Evolutionary conservation across 2,113 vertebrate species (phyloP), one percentile per base, ranked within the genome.

Genomic region (Sturnira hondurensis): DNA sequence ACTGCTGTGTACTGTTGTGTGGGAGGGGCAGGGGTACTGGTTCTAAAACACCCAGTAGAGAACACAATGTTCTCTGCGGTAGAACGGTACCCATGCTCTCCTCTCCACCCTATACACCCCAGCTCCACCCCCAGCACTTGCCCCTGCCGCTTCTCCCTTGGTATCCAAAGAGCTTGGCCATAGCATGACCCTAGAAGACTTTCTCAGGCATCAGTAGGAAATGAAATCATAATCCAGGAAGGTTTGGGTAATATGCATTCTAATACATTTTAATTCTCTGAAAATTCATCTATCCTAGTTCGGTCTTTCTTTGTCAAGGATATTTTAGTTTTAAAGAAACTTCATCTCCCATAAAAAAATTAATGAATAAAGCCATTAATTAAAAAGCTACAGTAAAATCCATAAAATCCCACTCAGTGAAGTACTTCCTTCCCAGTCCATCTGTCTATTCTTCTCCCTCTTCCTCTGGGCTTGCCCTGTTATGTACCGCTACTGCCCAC

Each of bases 271-370:
- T 81, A 95, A 28, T 70, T 63, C 7, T 84, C 38, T 77, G 54
- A 94, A 89, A 82, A 58, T 61, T 87, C 56, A 14, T 38, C 65
- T 80, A 19, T 52, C 22, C 63, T 92, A 56, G 56, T 70, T 89
- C 43, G 73, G 63, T 71, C 31, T 80, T 77, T 82, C 61, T 89
- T 92, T 73, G 38, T 70, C 74, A 86, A 95, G 73, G 38, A 70
- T 58, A 87, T 20, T 89, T 89, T 52, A 70, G 6, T 73, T 94
- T 91, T 95, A 38, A 95, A 80, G 45, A 92, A 45, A 33, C 17
- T 9, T 50, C 45, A 76, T n/a, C 11, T 41, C 45, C 20, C 47
- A 17, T 45, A 22, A 86, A 47, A 47, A 43, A 45, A 50, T 7
- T 1, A 45, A 1, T 76, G 47, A 89, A 93, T 68, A 82, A 76